Evolutionary conservation across 2,797 vertebrate species (phyloP).

Genomic region (Peromyscus melanophrys): DNA sequence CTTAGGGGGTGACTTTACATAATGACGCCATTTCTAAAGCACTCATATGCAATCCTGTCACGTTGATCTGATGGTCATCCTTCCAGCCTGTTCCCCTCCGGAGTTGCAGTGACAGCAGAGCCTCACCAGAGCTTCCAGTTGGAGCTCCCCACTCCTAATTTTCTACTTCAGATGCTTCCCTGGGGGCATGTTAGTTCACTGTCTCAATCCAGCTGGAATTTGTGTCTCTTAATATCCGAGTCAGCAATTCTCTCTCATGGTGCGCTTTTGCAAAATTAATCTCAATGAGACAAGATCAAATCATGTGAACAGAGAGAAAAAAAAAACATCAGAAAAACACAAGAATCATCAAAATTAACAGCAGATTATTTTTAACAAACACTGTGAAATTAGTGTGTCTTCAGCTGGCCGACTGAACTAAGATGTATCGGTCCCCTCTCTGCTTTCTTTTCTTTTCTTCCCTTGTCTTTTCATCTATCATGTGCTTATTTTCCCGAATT

Average conservation of each 20-base stretch:
- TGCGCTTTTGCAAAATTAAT: conserved; percentile 74
- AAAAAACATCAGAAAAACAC: conserved; percentile 35
- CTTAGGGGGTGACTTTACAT: conserved; percentile 64
- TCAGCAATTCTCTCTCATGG: conserved; percentile 76
- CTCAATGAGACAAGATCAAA: conserved; percentile 75
- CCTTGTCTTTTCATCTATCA: conserved; percentile 67
- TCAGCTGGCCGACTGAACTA: conserved; percentile 88
- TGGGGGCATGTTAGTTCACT: conserved; percentile 87
- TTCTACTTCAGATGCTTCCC: conserved; percentile 79
- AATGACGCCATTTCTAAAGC: conserved; percentile 43
- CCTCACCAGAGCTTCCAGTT: conserved; percentile 88
- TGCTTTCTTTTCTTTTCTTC: conserved; percentile 67
- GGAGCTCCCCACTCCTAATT: conserved; percentile 87
- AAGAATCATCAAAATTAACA: conserved; percentile 61
- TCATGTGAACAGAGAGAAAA: conserved; percentile 57
- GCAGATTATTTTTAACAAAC: conserved; percentile 63
- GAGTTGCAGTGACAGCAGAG: conserved; percentile 78
- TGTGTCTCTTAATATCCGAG: conserved; percentile 68
- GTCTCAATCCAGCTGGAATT: conserved; percentile 87
- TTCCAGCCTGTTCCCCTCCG: conserved; percentile 69
- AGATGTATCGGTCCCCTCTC: conserved; percentile 80
- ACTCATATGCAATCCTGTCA: conserved; percentile 76
- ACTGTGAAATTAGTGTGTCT: conserved; percentile 65
- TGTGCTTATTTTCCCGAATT: conserved; percentile 60
- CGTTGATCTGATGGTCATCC: conserved; percentile 68